These are phyloP conservation scores for Axis porcinus DNA, from an alignment of 2,113 vertebrate genomes.

Conservation along the genomic window DNA sequence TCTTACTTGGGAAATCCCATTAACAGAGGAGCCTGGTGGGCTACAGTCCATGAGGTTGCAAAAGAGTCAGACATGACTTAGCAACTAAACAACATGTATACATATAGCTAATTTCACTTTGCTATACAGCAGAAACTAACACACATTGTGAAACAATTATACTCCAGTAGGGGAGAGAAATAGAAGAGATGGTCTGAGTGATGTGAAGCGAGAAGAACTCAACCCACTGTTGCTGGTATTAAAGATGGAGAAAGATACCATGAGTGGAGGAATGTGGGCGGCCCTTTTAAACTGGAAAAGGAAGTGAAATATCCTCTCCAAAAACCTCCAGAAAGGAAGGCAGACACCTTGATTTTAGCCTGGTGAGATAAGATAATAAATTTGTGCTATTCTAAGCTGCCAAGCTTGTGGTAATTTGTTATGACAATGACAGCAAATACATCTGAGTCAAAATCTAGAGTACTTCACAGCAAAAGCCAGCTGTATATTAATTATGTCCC, in stretches of 20 bases:
- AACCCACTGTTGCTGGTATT: accelerated
- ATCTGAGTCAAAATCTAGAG: background rate
- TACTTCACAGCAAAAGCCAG: background rate
- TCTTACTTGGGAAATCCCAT: background rate
- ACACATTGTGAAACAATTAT: background rate
- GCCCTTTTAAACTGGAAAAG: background rate
- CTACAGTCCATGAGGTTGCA: background rate
- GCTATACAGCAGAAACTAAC: background rate
- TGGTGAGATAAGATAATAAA: background rate
- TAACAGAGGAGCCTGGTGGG: background rate
- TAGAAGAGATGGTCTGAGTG: background rate
- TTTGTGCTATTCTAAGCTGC: background rate
- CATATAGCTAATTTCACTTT: background rate
- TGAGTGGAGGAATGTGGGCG: background rate
- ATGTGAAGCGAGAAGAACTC: background rate
- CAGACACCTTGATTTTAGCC: background rate
- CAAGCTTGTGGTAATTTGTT: background rate
- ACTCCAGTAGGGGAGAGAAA: background rate
- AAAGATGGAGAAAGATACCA: background rate
- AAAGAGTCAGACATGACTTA: background rate
- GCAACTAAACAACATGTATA: background rate
- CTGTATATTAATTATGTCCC: background rate
- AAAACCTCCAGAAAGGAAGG: background rate
- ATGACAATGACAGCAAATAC: background rate
- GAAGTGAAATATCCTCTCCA: background rate